Conservation (phyloP, 2,888 invertebrate species). For the Chaitophorus viminalis region DNA sequence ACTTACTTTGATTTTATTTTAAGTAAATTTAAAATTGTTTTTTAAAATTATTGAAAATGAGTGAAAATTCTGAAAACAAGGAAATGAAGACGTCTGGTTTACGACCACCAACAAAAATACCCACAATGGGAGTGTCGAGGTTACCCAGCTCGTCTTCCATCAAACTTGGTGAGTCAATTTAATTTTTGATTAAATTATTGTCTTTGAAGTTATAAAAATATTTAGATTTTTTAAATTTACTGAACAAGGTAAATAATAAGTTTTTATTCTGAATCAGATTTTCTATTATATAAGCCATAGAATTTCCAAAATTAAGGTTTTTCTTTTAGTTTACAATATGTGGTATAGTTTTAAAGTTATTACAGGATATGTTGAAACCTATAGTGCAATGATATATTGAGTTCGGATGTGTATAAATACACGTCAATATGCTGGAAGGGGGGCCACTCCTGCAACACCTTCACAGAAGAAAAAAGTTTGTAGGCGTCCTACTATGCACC, state of each 20-base stretch:
- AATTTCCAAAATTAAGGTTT: background rate
- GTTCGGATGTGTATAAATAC: constrained; percentile 33
- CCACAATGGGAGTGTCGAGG: constrained; percentile 58
- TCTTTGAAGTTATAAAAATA: background rate
- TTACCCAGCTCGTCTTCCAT: constrained; percentile 57
- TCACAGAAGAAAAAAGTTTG: constrained; percentile 49
- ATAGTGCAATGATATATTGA: constrained; percentile 45
- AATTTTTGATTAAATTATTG: constrained; percentile 1
- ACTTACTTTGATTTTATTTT: background rate
- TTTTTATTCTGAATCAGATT: background rate
- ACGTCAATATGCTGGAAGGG: constrained; percentile 50
- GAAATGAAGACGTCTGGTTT: constrained; percentile 72
- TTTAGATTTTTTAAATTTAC: background rate
- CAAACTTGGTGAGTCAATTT: constrained; percentile 51
- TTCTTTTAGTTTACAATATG: background rate
- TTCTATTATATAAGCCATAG: background rate
- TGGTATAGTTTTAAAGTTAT: constrained; percentile 5
- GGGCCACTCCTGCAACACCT: constrained; percentile 61
- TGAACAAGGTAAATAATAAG: background rate
- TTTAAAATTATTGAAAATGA: constrained; percentile 39
- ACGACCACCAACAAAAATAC: constrained; percentile 76
- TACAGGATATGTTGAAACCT: constrained; percentile 28
- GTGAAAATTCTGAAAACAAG: constrained; percentile 51
- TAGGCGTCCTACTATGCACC: constrained; percentile 51
- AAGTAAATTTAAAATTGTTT: background rate